Base-by-base conservation (phyloP, 2,888 invertebrate species). In the Heliconius ethilla region DNA sequence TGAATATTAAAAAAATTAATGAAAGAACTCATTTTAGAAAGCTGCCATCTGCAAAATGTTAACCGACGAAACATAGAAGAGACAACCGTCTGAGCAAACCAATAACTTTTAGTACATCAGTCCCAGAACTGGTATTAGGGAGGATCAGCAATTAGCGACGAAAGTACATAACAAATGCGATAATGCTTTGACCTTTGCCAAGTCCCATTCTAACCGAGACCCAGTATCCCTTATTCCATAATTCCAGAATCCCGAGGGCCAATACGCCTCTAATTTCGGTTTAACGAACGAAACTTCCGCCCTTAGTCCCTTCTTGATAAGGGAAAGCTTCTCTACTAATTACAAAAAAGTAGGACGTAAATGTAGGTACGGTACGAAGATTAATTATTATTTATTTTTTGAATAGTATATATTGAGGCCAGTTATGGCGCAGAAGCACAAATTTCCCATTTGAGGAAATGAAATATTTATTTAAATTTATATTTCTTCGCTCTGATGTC, bases 211-310 rank as follows among this genome's bases (percentile, higher is more conserved):
- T 85, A 82, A 83, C 83, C 79, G 83, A 85, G 86, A 85, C 84
- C 86, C 51, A 55, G 86, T 87, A 87, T 87, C 88, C 86, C 88
- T 87, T 88, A 88, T 84, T 84, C 88, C 88, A 86, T 86, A 86
- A 86, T 84, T 85, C 82, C 82, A 83, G 83, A 87, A 86, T 88
- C 89, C 89, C 89, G 81, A 83, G 87, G 87, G 88, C 86, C 89
- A 89, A 91, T 90, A 89, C 89, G 91, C 87, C 88, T 89, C 89
- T 92, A 91, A 92, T 89, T 91, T 88, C 87, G 88, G 90, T 90
- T 92, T 93, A 92, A 92, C 89, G 89, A 87, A 86, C 86, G 83
- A 86, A 93, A 92, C 88, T 92, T 92, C 87, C 87, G 86, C 86
- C 85, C 85, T 85, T 87, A 88, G 89, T 88, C 88, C 87, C 87